phyloP scores from a whole-genome alignment of 1,140 invertebrate genomes.

The Heterodera schachtii region DNA sequence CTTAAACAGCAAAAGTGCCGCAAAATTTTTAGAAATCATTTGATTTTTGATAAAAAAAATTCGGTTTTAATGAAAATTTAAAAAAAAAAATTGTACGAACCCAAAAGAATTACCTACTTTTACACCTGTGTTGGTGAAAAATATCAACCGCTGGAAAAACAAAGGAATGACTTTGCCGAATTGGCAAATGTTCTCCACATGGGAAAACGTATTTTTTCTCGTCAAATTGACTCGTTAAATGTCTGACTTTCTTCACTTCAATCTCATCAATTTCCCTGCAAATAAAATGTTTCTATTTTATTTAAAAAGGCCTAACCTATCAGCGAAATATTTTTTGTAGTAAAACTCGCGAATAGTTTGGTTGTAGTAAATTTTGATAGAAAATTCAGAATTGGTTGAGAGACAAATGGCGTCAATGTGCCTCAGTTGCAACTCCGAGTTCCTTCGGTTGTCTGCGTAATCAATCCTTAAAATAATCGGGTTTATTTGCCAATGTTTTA shows the following conservation, averaged over 20 bases:
- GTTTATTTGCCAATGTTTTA: neutral
- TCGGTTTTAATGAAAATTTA: neutral
- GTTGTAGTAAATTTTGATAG: constrained; percentile 23
- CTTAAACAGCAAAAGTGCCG: no score
- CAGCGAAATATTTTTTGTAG: constrained; percentile 30
- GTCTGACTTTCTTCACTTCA: neutral
- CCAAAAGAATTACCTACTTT: constrained; percentile 10
- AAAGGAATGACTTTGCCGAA: neutral
- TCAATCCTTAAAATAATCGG: neutral
- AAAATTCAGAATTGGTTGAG: constrained; percentile 31
- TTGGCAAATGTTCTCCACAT: constrained; percentile 6
- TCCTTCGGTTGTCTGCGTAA: constrained; percentile 23
- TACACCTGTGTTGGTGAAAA: neutral
- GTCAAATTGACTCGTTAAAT: neutral
- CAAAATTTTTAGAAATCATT: no score
- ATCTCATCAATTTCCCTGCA: constrained; percentile 28
- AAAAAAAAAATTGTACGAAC: neutral
- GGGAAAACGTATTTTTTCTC: constrained; percentile 6
- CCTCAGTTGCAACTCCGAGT: constrained; percentile 9
- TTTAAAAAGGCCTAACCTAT: constrained; percentile 12
- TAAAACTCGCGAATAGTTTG: constrained; percentile 8
- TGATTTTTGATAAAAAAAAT: no score
- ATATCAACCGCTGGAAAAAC: neutral
- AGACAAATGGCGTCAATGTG: constrained; percentile 24
- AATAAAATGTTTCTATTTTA: constrained; percentile 7